These are phyloP conservation scores for Monarcha castaneiventris DNA, from an alignment of 2,113 vertebrate genomes.

Conservation along the genomic window DNA sequence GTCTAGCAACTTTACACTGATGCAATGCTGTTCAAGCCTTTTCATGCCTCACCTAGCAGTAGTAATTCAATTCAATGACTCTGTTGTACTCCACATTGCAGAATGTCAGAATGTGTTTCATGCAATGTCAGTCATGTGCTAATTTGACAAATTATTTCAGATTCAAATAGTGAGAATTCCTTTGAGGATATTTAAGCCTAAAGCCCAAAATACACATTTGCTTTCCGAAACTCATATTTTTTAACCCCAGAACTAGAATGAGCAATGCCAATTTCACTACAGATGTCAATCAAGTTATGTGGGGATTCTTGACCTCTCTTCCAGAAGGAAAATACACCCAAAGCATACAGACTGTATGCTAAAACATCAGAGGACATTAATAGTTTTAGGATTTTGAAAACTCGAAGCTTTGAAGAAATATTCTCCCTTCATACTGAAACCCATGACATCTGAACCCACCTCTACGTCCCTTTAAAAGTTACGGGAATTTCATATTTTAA, in stretches of 20 bases:
- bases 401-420: background rate
- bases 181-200: constrained; percentile 54
- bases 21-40: constrained; percentile 9
- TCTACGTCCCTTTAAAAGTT: background rate
- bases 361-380: background rate
- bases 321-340: background rate
- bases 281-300: constrained; percentile 3
- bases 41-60: constrained; percentile 63
- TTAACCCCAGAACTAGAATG: background rate
- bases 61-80: constrained; percentile 64
- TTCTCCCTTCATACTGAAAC: background rate
- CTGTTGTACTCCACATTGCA: constrained; percentile 45
- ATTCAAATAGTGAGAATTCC: constrained; percentile 56
- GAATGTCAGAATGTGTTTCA: constrained; percentile 58
- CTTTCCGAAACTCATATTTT: constrained; percentile 22
- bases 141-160: constrained; percentile 70
- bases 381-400: background rate
- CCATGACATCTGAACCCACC: background rate
- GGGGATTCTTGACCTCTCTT: constrained; percentile 26
- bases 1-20: constrained; percentile 14
- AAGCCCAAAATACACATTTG: constrained; percentile 5
- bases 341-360: background rate
- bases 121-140: constrained; percentile 57
- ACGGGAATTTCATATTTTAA: background rate
- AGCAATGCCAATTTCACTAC: background rate